phyloP scores from a whole-genome alignment of 2,797 vertebrate species.

The Corythornis leucogaster region DNA sequence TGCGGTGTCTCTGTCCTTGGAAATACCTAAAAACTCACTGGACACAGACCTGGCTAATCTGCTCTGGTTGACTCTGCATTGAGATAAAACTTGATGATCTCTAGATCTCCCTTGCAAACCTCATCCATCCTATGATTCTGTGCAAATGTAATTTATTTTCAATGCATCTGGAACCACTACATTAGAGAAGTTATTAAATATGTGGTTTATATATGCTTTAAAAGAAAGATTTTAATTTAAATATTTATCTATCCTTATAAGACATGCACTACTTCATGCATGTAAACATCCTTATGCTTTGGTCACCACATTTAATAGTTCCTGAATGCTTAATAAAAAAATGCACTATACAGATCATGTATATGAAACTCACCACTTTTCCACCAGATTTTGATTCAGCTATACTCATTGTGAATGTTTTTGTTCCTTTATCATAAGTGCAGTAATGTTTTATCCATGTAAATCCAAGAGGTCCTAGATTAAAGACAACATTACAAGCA shows the following conservation, averaged over 20 bases:
- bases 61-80: not conserved
- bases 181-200: not conserved
- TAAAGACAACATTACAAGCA: not conserved
- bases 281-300: not conserved
- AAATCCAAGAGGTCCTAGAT: constrained; percentile 91
- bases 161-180: not conserved
- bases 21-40: not conserved
- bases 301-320: not conserved
- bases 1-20: not conserved
- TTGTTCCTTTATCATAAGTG: constrained; percentile 93
- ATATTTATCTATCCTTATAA: not conserved
- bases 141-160: not conserved
- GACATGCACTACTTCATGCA: not conserved
- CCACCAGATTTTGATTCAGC: constrained; percentile 90
- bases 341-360: no score
- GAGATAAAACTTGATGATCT: not conserved
- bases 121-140: not conserved
- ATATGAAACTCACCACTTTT: constrained; percentile 87
- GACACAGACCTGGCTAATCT: not conserved
- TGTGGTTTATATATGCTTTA: not conserved
- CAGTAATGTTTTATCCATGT: constrained; percentile 97
- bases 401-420: constrained; percentile 95
- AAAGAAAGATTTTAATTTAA: not conserved
- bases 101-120: not conserved
- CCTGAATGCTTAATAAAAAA: no score